A percentile compares a stretch with the other conserved stretches of the same genome.
These are phyloP conservation scores for Trinorchestia longiramus DNA, from an alignment of 1,140 invertebrate species.

Conservation along the genomic window DNA sequence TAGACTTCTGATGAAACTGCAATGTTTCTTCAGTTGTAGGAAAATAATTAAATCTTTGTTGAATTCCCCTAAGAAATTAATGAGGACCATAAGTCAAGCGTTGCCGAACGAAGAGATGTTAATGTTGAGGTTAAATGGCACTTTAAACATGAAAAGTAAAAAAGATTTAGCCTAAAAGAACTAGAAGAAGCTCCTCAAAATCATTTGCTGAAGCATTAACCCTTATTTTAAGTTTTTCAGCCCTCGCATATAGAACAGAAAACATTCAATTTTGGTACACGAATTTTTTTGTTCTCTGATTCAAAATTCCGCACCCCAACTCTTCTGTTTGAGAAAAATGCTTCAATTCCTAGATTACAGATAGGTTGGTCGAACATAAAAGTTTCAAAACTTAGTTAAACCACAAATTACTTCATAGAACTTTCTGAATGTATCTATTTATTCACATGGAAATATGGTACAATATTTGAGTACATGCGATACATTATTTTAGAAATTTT, in stretches of 20 bases:
- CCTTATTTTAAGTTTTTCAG: background rate
- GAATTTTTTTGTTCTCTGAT: no score
- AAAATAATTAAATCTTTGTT: background rate
- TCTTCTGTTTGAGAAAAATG: no score
- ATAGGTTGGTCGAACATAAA: no score
- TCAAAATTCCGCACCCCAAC: no score
- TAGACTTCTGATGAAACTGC: background rate
- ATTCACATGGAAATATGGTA: no score
- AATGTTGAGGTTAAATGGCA: background rate
- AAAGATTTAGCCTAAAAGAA: background rate
- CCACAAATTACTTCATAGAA: no score
- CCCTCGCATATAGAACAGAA: background rate
- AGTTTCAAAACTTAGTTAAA: no score
- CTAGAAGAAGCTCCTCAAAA: background rate
- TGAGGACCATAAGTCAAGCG: background rate
- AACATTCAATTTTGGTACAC: no score
- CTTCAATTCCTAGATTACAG: no score
- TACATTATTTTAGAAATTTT: no score
- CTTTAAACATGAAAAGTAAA: background rate
- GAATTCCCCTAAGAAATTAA: background rate
- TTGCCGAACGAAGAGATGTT: background rate
- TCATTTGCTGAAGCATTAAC: background rate
- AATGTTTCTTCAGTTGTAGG: background rate
- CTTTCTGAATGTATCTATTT: no score
- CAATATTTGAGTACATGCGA: no score